Evolutionary conservation across 2,797 vertebrate species (phyloP), one percentile per base, ranked within the genome.

Genomic region (Clarias pachynema): DNA sequence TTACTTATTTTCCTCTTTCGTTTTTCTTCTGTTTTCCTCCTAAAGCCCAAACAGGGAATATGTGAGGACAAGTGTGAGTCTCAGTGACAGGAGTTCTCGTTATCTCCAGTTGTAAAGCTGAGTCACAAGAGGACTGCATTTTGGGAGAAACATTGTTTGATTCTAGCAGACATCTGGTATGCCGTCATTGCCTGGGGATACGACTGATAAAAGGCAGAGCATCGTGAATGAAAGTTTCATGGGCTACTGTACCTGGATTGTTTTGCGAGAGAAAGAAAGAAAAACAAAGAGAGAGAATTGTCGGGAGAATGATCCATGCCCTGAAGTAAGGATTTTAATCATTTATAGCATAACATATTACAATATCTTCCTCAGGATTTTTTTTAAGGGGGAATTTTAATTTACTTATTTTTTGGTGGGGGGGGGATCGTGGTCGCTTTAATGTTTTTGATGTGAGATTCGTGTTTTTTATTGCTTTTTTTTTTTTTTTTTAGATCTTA

Each of bases 91-190:
- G 65, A 83, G 86, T 82, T 86, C 86, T 87, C 87, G 80, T 86
- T 87, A 88, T 86, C 86, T 89, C 72, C 80, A 72, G 86, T 90
- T 89, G 86, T 87, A 87, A 89, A 87, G 88, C 80, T 82, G 78
- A 86, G 82, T 85, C 87, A 87, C 89, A 62, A 87, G 89, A 89
- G 88, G 87, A 86, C 87, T 86, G 83, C 74, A 81, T 86, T 86
- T 88, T 83, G 66, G 84, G 80, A 77, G 88, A 68, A 85, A 81
- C 70, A 66, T 87, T 86, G 84, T 87, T 87, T 89, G 87, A 87
- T 89, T 89, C 83, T 87, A 70, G 80, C 85, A 73, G 87, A 86
- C 89, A 88, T 90, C 87, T 90, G 88, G 66, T 87, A 80, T 87
- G 83, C 86, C 83, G 82, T 87, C 79, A 65, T 86, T 87, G 88